Conservation (phyloP, 2,888 invertebrate genomes). For the Acheta domesticus region DNA sequence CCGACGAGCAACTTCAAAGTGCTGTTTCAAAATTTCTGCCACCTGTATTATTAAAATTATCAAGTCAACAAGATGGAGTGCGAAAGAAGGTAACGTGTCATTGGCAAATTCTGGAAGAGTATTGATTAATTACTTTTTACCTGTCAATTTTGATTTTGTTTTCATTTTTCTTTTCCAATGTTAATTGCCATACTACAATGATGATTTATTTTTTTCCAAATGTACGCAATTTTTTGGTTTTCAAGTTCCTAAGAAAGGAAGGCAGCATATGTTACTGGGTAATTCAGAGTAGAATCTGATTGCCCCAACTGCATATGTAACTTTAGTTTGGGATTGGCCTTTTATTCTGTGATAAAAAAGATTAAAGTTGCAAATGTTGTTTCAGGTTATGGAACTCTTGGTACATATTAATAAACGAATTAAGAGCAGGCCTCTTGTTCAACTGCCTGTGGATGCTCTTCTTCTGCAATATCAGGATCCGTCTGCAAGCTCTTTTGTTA, state of each 20-base stretch:
- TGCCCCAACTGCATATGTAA: no score
- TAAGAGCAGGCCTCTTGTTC: slow-evolving; percentile 77
- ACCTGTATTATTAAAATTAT: slow-evolving; percentile 85
- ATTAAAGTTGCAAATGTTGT: neutral
- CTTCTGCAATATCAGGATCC: slow-evolving; percentile 77
- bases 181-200: no score
- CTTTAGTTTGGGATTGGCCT: no score
- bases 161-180: no score
- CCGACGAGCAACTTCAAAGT: slow-evolving; percentile 82
- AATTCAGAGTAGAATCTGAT: no score
- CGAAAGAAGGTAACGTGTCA: slow-evolving; percentile 54
- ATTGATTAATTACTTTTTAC: no score
- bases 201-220: no score
- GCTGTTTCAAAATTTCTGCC: slow-evolving; percentile 78
- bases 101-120: neutral
- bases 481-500: slow-evolving; percentile 71
- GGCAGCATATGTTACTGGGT: no score
- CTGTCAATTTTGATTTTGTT: no score
- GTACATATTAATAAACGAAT: slow-evolving; percentile 88
- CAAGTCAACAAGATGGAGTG: slow-evolving; percentile 82
- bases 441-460: slow-evolving; percentile 80
- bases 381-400: slow-evolving; percentile 84
- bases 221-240: no score
- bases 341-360: no score
- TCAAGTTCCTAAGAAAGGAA: no score